Evolutionary conservation across 2,888 invertebrate species (phyloP), one percentile per base, ranked within the genome.

Genomic region (Nasonia oneida): DNA sequence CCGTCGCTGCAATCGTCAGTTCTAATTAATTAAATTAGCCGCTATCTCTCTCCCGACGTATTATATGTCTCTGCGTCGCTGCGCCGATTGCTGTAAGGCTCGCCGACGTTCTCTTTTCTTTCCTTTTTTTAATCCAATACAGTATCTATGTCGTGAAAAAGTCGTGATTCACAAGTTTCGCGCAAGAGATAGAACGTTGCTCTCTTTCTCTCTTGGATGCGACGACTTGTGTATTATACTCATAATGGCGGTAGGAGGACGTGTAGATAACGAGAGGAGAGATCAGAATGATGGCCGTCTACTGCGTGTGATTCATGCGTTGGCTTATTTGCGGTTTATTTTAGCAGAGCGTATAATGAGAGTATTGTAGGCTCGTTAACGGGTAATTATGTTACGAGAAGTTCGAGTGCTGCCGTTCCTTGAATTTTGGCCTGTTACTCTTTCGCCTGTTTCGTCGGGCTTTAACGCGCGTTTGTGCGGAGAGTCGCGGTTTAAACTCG

Each of bases 21-120:
- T 67, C 23, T 67, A 33, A 67, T 67, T 29, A 67, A 67, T 67
- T 67, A 67, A 67, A 67, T 67, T 67, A 67, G 33, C 33, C 33
- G 29, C 23, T 29, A 29, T 29, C 29, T 29, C 29, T 64, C 64
- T 8, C 14, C 12, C 10, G 2, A 23, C 23, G 23, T 64, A 23
- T 64, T 64, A 64, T 18, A 29, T 18, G 12, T 23, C 2, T 64
- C 23, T 61, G 23, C 18, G 61, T 18, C 29, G 10, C 2, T 18
- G 53, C 53, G 53, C 18, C 53, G 18, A 53, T 53, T 53, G 18
- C 18, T 18, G 10, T 53, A 53, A 53, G 18, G 15, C 15, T 15
- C 15, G 14, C 15, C 50, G 15, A 53, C 50, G 15, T 50, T 14
- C 8, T 50, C 5, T 4, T 10, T 47, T 50, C 18, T 4, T 10